Conservation (phyloP, 2,797 vertebrate species). For the Podargus strigoides region DNA sequence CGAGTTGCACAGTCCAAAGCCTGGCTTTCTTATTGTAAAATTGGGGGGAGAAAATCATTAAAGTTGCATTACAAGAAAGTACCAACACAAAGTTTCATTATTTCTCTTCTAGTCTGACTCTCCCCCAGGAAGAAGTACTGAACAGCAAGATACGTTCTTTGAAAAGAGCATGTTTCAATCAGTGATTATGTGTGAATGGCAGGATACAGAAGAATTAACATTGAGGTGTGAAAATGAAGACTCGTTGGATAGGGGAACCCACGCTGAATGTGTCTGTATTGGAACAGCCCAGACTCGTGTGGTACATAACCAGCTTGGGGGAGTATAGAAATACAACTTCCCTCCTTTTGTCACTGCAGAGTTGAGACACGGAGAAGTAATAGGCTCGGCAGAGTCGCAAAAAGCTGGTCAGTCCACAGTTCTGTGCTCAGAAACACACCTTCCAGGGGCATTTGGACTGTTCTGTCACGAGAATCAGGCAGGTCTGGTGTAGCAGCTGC, state of each 20-base stretch:
- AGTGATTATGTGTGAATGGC: not conserved
- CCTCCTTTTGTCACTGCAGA: not conserved
- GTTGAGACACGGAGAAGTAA: not conserved
- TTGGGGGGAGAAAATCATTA: not conserved
- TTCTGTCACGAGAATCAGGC: not conserved
- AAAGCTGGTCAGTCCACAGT: not conserved
- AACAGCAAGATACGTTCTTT: not conserved
- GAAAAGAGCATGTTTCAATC: not conserved
- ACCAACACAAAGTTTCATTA: not conserved
- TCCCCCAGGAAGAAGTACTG: not conserved
- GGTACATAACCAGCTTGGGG: not conserved
- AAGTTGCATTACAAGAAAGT: not conserved
- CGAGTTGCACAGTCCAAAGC: not conserved
- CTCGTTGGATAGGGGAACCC: fast-evolving
- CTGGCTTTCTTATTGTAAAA: not conserved
- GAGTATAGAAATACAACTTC: not conserved
- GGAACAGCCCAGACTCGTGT: fast-evolving
- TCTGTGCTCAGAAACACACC: not conserved
- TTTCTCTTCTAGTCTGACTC: not conserved
- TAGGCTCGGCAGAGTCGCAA: not conserved
- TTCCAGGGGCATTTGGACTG: not conserved
- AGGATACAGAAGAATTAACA: not conserved
- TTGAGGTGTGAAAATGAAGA: not conserved
- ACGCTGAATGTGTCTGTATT: not conserved
- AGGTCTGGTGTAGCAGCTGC: not conserved